phyloP scores from a whole-genome alignment of 53 echinoderm and acorn worm species.

The Holothuria leucospilota region DNA sequence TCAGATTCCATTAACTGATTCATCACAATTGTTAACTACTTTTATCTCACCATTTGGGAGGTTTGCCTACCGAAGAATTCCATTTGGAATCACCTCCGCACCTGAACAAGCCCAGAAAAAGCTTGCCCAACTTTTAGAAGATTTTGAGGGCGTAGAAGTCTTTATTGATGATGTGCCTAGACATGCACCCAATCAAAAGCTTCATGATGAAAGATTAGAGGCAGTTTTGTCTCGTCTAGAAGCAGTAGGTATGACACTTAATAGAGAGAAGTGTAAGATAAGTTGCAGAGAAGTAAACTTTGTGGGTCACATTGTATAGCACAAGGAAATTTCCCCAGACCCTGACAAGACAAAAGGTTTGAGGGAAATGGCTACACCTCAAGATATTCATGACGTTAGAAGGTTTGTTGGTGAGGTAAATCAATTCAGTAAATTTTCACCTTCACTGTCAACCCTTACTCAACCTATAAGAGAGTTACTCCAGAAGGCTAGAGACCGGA shows the following conservation, averaged over 20 bases:
- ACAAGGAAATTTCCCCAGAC: no score
- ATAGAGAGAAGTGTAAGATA: no score
- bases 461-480: slow-evolving; percentile 57
- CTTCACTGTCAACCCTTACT: no score
- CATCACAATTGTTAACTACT: no score
- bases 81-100: no score
- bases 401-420: slow-evolving; percentile 62
- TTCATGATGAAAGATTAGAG: slow-evolving; percentile 37
- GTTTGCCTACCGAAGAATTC: slow-evolving; percentile 49
- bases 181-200: not conserved
- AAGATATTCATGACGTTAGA: slow-evolving; percentile 49
- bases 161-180: slow-evolving; percentile 51
- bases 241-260: slow-evolving; percentile 37
- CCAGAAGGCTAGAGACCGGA: no score
- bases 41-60: slow-evolving; percentile 60
- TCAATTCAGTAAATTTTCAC: no score
- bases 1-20: no score
- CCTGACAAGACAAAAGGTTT: slow-evolving; percentile 16
- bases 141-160: no score
- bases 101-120: no score
- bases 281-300: no score
- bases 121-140: slow-evolving; percentile 41
- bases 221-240: slow-evolving; percentile 31
- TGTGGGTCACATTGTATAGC: slow-evolving; percentile 32
- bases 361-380: no score